Percentiles rank a stretch among this genome's conserved stretches.
Evolutionary conservation across 2,888 invertebrate species (phyloP).

Genomic region (Patella pellucida): DNA sequence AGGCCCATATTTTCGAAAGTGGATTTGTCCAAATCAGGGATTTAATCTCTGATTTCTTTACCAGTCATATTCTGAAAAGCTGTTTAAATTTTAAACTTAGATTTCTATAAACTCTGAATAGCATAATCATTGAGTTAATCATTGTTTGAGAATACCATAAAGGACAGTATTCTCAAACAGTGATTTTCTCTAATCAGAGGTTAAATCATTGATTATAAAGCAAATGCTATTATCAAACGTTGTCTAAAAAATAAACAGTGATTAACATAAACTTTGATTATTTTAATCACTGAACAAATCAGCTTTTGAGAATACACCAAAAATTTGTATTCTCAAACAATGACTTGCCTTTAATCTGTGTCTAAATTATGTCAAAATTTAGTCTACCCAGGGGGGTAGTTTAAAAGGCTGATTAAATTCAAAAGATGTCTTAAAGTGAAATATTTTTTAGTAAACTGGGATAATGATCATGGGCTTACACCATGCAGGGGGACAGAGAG

Average conservation of each 20-base stretch:
- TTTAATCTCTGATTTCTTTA: not conserved
- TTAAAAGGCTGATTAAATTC: not conserved
- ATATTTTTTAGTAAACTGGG: not conserved
- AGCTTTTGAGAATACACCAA: not conserved
- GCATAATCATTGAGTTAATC: not conserved
- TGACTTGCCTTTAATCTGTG: not conserved
- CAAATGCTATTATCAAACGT: too few species aligned
- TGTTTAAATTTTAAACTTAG: slow-evolving; percentile 2
- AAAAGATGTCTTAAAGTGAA: not conserved
- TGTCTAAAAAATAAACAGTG: too few species aligned
- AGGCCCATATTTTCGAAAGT: not conserved
- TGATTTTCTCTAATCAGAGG: not conserved
- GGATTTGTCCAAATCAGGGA: not conserved
- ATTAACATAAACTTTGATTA: too few species aligned
- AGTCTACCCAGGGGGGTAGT: not conserved
- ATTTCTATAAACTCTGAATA: not conserved
- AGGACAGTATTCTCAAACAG: not conserved
- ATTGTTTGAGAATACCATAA: not conserved
- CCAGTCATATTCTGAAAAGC: not conserved
- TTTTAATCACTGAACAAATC: not conserved
- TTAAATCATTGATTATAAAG: not conserved
- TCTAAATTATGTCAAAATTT: not conserved
- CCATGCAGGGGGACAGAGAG: too few species aligned
- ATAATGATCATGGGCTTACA: too few species aligned
- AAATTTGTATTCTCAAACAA: not conserved